Percentiles rank a stretch among this genome's conserved stretches.
Evolutionary conservation across 92 coral and sea anemone species (phyloP).

Genomic region (Bergia sp.): DNA sequence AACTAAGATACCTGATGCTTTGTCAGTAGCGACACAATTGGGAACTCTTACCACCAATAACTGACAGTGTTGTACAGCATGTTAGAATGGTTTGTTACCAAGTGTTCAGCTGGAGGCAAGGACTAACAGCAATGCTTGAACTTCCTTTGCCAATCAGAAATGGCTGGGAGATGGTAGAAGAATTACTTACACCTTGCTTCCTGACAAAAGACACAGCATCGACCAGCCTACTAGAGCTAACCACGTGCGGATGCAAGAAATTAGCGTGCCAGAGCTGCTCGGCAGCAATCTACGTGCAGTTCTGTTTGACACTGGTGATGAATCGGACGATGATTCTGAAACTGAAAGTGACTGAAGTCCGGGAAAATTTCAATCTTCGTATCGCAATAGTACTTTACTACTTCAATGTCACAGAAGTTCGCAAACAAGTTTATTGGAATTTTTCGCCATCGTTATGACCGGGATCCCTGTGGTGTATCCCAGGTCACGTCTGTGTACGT

Average conservation of each 20-base stretch:
- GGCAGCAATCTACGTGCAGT: constrained; percentile 35
- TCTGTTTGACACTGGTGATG: constrained; percentile 39
- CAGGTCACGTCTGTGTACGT: not conserved
- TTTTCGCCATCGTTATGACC: constrained; percentile 27
- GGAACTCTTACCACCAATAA: constrained; percentile 32
- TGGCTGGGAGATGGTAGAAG: constrained; percentile 26
- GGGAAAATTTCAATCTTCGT: not conserved
- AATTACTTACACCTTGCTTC: constrained; percentile 24
- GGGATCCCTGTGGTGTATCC: constrained; percentile 20
- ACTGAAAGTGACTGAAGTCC: constrained; percentile 5
- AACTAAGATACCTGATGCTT: constrained; percentile 39
- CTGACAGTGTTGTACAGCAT: constrained; percentile 38
- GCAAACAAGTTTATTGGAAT: constrained; percentile 1
- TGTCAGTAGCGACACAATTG: constrained; percentile 38
- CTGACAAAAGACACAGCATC: constrained; percentile 57
- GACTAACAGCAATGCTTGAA: not conserved
- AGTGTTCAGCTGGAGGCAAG: constrained; percentile 16
- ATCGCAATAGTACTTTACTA: constrained; percentile 12
- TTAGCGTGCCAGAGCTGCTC: constrained; percentile 41
- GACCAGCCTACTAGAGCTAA: constrained; percentile 48
- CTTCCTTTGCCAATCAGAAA: constrained; percentile 17
- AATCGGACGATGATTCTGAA: constrained; percentile 22
- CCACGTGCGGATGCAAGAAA: constrained; percentile 39
- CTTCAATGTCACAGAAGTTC: constrained; percentile 22
- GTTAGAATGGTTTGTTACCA: constrained; percentile 16